Base-by-base conservation (phyloP, 2,797 vertebrate species). In the Muscicapa striata region DNA sequence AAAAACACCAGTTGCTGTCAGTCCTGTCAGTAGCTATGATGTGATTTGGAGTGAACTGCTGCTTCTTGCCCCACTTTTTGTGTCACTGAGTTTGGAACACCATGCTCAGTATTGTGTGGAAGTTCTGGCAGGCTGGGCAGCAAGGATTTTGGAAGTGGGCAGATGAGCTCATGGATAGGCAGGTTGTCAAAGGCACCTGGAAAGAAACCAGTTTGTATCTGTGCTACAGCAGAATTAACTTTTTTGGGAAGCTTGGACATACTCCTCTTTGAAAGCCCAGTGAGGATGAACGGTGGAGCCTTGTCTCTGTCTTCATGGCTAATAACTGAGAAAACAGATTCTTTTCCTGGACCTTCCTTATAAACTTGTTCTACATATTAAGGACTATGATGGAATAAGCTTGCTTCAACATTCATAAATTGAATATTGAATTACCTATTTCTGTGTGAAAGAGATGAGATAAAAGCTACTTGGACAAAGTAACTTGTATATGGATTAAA, bases 21-120 rank as follows among this genome's bases (percentile, higher is more conserved):
- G 27, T 62, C 14, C 54, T 38, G 67, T 32, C 82, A 41, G 52
- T 41, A 63, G 49, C 29, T 82, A 51, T 75, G 75, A 69, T 0
- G 2, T 79, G 51, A 23, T 68, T 91, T 51, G 82, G 87, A 95
- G 73, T 27, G 58, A 84, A 4, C 81, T 64, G 21, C 41, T 48
- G 30, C 45, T 88, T 49, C 79, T 62, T 62, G n/a, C 69, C 40
- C 40, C 46, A 18, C 43, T 26, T 87, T 36, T 70, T 80, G 64
- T 20, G 6, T 80, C 80, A 24, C 46, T 9, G 1, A 2, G 27
- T 66, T 77, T 62, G 51, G 57, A 66, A n/a, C 4, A 1, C 49
- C 0, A 0, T 19, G 38, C 73, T 84, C 24, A 8, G 81, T 57
- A 26, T 0, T 24, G 29, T 0, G 0, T 54, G 58, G 2, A 1